phyloP scores from a whole-genome alignment of 2,888 invertebrate species.

The Aphelenchoides bicaudatus region DNA sequence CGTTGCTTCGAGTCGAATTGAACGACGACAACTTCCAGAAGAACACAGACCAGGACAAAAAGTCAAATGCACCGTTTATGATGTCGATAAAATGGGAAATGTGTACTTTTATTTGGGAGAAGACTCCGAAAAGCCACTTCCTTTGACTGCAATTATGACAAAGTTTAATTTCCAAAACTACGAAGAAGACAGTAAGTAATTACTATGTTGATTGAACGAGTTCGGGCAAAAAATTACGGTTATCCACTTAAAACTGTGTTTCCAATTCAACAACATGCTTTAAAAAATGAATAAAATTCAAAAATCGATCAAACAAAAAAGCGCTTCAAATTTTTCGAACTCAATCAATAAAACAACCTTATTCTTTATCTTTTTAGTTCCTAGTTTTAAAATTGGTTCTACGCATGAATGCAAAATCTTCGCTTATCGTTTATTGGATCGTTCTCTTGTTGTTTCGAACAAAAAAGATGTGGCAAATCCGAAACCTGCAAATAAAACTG shows the following conservation, averaged over 20 bases:
- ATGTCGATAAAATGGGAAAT: conserved; percentile 36
- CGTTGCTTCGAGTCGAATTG: conserved; percentile 48
- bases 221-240: background rate
- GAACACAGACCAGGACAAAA: conserved; percentile 39
- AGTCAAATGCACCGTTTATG: conserved; percentile 40
- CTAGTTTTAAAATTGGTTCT: conserved; percentile 35
- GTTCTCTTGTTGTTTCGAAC: conserved; percentile 44
- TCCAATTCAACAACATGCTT: too few species aligned
- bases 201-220: conserved; percentile 9
- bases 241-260: background rate
- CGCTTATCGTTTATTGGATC: conserved; percentile 43
- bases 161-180: conserved; percentile 25
- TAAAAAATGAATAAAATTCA: background rate
- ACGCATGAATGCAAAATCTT: conserved; percentile 46
- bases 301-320: background rate
- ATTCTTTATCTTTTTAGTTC: conserved; percentile 30
- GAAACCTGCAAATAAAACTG: conserved; percentile 20
- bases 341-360: conserved; percentile 7
- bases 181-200: conserved; percentile 24
- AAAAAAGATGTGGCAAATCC: conserved; percentile 46
- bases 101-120: conserved; percentile 40
- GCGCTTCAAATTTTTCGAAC: background rate
- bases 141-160: conserved; percentile 31
- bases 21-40: conserved; percentile 43
- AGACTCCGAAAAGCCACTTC: conserved; percentile 25